phyloP scores from a whole-genome alignment of 2,113 vertebrate species.

The Muscicapa adusta region DNA sequence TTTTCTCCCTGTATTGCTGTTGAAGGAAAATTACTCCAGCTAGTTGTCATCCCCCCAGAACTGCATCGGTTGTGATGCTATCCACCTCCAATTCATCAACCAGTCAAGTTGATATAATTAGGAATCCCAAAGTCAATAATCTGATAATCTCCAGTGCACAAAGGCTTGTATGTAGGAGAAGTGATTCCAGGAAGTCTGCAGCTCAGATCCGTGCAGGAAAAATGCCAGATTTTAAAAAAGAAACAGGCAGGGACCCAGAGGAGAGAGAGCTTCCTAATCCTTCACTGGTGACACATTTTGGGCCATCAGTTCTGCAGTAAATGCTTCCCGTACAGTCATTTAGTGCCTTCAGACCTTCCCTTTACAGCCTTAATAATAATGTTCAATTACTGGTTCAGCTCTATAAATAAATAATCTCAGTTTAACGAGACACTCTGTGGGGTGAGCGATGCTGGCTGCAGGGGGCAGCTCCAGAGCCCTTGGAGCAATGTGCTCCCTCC shows the following conservation, averaged over 20 bases:
- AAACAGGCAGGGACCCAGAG: slow-evolving; percentile 44
- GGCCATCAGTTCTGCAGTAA: slow-evolving; percentile 31
- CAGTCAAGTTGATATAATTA: slow-evolving; percentile 44
- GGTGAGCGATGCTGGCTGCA: neutral
- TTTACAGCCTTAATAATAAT: slow-evolving; percentile 21
- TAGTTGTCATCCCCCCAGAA: neutral
- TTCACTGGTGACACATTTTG: slow-evolving; percentile 32
- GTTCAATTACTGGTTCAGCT: slow-evolving; percentile 1
- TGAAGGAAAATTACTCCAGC: neutral
- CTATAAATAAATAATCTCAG: slow-evolving; percentile 30
- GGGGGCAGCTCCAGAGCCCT: neutral
- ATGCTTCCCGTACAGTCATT: slow-evolving; percentile 10
- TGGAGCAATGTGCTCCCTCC: accelerated
- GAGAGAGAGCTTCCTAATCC: slow-evolving; percentile 20
- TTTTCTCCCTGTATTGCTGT: neutral
- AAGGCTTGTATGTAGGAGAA: slow-evolving; percentile 21
- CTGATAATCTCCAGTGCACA: slow-evolving; percentile 40
- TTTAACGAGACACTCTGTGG: neutral
- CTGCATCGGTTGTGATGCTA: neutral
- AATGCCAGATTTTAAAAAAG: slow-evolving; percentile 57
- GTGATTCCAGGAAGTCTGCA: slow-evolving; percentile 43
- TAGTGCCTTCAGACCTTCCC: neutral
- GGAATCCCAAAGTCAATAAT: slow-evolving; percentile 53
- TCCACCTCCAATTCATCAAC: slow-evolving; percentile 46
- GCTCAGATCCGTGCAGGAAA: slow-evolving; percentile 29